Evolutionary conservation across 2,797 vertebrate genomes (phyloP).

Genomic region (Darevskia nairensis): DNA sequence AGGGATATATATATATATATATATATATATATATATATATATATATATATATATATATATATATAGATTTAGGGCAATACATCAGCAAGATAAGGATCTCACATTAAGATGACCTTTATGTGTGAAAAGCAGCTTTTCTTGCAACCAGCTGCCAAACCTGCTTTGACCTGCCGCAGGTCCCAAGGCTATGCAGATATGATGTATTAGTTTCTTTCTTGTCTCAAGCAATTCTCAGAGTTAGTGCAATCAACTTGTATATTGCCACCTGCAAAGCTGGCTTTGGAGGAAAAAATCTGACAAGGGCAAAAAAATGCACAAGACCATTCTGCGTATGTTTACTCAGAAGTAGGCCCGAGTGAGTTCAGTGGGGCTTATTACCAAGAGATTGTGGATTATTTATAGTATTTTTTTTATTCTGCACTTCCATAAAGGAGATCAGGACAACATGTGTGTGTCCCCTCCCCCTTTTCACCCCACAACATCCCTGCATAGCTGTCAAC

Average conservation of each 20-base stretch:
- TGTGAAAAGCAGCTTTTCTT: slow-evolving; percentile 69
- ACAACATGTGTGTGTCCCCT: not conserved
- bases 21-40: not conserved
- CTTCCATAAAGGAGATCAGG: not conserved
- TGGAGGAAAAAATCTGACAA: slow-evolving; percentile 20
- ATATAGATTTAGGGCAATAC: slow-evolving; percentile 61
- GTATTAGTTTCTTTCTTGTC: slow-evolving; percentile 42
- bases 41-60: slow-evolving; percentile 44
- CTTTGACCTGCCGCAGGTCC: slow-evolving; percentile 62
- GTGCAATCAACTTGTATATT: slow-evolving; percentile 20
- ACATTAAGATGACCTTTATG: slow-evolving; percentile 66
- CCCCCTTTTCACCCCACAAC: not conserved
- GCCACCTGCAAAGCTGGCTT: slow-evolving; percentile 31
- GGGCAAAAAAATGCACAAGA: not conserved
- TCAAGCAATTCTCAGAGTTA: slow-evolving; percentile 57
- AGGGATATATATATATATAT: not conserved
- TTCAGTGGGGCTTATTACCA: not conserved
- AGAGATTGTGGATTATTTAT: not conserved
- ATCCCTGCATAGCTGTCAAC: not conserved
- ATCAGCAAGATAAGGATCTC: slow-evolving; percentile 67
- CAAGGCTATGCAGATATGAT: slow-evolving; percentile 63
- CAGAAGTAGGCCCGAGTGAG: not conserved
- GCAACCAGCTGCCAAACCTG: slow-evolving; percentile 68
- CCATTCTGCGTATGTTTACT: not conserved
- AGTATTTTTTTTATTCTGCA: not conserved